These are phyloP conservation scores for Platysternon megacephalum DNA, from an alignment of 2,113 vertebrate genomes.

Conservation along the genomic window DNA sequence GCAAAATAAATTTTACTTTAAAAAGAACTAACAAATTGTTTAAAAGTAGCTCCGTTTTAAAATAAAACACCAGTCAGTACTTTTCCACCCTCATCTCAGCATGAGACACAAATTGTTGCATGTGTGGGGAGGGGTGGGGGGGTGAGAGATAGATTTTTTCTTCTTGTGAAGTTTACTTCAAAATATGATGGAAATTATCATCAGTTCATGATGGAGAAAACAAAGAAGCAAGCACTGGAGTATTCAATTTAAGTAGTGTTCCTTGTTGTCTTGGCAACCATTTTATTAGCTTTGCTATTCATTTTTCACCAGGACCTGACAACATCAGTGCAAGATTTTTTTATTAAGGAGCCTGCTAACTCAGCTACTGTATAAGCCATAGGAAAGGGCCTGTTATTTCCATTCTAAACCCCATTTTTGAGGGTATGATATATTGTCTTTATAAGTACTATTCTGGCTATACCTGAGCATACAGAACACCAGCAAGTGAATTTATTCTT, in stretches of 20 bases:
- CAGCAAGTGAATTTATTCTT: background rate
- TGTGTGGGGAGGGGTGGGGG: background rate
- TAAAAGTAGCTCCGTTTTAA: background rate
- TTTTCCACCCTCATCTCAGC: background rate
- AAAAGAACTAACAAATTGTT: background rate
- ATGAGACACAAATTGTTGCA: background rate
- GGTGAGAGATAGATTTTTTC: background rate
- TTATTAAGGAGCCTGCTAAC: constrained; percentile 23
- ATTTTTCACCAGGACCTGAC: constrained; percentile 36
- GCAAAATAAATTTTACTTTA: background rate
- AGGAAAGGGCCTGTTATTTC: background rate
- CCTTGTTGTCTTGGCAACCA: constrained; percentile 62
- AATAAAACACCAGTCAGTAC: background rate
- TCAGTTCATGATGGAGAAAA: constrained; percentile 10
- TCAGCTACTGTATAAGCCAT: constrained; percentile 25
- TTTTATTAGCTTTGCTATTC: constrained; percentile 58
- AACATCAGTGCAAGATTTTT: constrained; percentile 42
- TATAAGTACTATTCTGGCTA: background rate
- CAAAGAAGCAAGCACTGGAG: constrained; percentile 43
- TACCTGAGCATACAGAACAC: background rate
- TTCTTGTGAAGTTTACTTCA: constrained; percentile 36
- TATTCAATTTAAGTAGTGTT: constrained; percentile 28
- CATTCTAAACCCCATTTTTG: background rate
- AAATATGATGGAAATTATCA: constrained; percentile 28
- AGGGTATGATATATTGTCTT: background rate